These are phyloP conservation scores for Pogonomyrmex californicus DNA, from an alignment of 1,140 invertebrate species.

Conservation along the genomic window DNA sequence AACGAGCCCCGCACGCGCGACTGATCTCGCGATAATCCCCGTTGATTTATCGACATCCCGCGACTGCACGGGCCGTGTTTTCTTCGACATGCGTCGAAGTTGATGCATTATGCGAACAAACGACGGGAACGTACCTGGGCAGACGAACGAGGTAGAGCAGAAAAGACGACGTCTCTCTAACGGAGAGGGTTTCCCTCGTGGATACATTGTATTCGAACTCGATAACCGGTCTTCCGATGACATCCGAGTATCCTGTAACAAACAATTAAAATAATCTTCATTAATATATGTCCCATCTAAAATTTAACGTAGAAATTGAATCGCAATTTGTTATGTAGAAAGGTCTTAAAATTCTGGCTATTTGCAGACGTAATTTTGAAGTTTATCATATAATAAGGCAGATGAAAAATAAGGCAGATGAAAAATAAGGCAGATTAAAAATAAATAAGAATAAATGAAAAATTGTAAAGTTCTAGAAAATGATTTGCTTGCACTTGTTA, in stretches of 20 bases:
- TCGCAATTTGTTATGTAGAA: not conserved
- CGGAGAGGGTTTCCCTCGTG: constrained; percentile 79
- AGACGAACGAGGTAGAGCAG: constrained; percentile 85
- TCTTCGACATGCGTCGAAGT: constrained; percentile 24
- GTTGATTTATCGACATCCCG: constrained; percentile 42
- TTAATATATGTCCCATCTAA: not conserved
- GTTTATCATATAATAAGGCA: not conserved
- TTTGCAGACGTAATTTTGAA: not conserved
- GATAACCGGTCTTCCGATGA: constrained; percentile 80
- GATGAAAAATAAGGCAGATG: no score
- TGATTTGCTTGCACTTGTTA: constrained; percentile 1
- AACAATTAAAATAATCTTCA: constrained; percentile 38
- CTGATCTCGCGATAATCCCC: constrained; percentile 41
- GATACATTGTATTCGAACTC: constrained; percentile 82
- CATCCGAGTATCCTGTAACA: constrained; percentile 81
- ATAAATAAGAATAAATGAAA: no score
- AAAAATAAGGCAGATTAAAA: no score
- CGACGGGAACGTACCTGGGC: constrained; percentile 79
- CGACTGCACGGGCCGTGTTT: constrained; percentile 23
- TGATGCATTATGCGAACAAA: constrained; percentile 12
- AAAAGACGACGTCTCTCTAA: constrained; percentile 83
- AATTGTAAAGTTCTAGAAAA: not conserved
- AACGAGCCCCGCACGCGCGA: constrained; percentile 38
- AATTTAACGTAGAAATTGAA: not conserved
- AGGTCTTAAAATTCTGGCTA: not conserved